Evolutionary conservation across 23 tunicate species (phyloP), one percentile per base, ranked within the genome.

Genomic region (Corella eumyota): DNA sequence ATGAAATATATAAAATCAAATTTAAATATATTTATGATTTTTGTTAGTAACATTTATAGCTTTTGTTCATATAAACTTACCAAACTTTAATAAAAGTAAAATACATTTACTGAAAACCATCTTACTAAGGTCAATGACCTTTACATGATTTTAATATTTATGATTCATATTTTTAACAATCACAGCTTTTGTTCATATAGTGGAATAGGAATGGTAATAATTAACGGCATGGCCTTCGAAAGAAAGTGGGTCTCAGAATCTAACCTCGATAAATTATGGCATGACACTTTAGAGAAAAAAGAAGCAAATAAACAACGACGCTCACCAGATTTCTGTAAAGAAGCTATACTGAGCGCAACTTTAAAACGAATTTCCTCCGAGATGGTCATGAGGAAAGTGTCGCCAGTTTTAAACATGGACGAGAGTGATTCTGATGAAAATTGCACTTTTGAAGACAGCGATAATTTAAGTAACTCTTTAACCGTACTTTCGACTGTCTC

Each of bases 221-320:
- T 61, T 58, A 52, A 45, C 61, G 68, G 30, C 44, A 84, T 84
- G 94, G 75, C 94, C 15, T 74, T 84, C 70, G 63, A 71, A 50
- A 84, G 94, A 75, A 84, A 84, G 70, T 84, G 94, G 94, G 94
- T 84, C 13, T 84, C 94, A 21, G 96, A 88, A 30, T 60, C 81
- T 30, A 88, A 79, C 55, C 55, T 88, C 40, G 85, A 85, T 58
- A 88, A 88, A 36, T 59, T 88, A 26, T 77, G 85, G 72, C 77
- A 73, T 62, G 88, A 88, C 32, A 88, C 96, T 20, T 68, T 88
- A 55, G 96, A 72, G 46, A 88, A 88, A 45, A 88, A 79, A 56
- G 87, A 78, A 60, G 96, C 96, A 25, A 88, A 78, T 55, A 88
- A 88, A 72, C 96, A 78, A 49, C 56, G 83, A 35, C 66, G 80